Conservation (phyloP, 53 echinoderm and acorn worm species). For the Patiria pectinifera region DNA sequence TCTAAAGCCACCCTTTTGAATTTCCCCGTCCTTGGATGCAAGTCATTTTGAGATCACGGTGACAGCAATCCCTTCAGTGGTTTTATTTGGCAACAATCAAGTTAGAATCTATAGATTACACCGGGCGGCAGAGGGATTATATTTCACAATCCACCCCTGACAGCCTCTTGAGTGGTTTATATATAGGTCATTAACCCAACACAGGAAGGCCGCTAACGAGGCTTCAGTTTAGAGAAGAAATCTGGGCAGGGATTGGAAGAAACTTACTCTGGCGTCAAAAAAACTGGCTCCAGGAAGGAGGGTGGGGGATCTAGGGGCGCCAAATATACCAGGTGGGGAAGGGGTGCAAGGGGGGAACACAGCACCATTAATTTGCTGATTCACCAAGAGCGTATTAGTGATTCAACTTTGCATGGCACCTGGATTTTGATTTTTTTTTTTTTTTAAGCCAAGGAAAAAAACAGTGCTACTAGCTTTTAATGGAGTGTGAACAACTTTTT, state of each 20-base stretch:
- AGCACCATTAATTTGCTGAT: constrained; percentile 36
- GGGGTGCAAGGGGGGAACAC: background rate
- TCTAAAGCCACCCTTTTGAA: too few relatives aligned
- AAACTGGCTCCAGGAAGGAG: constrained; percentile 24
- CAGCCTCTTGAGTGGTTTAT: background rate
- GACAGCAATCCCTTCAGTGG: background rate
- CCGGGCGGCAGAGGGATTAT: background rate
- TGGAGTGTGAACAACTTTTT: too few relatives aligned
- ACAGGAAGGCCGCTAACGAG: constrained; percentile 52
- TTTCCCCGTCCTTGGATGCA: too few relatives aligned
- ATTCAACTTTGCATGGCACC: constrained; percentile 17
- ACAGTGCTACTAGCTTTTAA: background rate
- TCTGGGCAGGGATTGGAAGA: background rate
- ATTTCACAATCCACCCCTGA: background rate
- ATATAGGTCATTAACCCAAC: constrained; percentile 45
- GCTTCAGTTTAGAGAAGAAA: background rate
- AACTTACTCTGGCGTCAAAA: constrained; percentile 17
- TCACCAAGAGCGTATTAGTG: background rate
- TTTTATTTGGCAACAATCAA: background rate
- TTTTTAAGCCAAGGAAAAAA: background rate
- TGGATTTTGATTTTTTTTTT: background rate
- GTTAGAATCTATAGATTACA: background rate
- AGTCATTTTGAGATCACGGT: background rate
- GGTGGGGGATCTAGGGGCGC: background rate
- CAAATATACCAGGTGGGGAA: background rate